Conservation (phyloP, 2,888 invertebrate genomes). For the Phania funesta region DNA sequence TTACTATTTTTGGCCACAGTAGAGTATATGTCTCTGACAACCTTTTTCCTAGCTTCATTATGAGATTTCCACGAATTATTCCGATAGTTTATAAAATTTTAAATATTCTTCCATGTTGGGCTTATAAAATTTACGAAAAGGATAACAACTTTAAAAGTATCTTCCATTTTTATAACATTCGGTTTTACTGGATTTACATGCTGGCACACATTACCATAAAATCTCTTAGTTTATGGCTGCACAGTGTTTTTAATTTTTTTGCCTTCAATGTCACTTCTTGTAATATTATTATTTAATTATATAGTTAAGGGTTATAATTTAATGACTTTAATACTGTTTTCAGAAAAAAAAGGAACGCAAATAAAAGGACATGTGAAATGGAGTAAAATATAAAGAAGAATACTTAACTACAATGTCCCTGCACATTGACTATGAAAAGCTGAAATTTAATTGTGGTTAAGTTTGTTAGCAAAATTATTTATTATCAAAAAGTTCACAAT, state of each 20-base stretch:
- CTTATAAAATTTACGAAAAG: not conserved
- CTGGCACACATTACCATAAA: conserved; percentile 53
- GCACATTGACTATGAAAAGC: not conserved
- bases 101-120: not conserved
- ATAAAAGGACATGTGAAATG: not conserved
- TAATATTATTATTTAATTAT: conserved; percentile 56
- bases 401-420: not conserved
- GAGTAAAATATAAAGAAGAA: not conserved
- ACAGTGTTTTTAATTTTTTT: not conserved
- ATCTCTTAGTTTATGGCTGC: conserved; percentile 47
- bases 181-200: conserved; percentile 54
- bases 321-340: conserved; percentile 60
- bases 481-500: conserved; percentile 19
- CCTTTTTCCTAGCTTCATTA: too few species aligned
- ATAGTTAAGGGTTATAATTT: conserved; percentile 63
- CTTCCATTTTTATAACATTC: conserved; percentile 7
- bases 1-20: too few species aligned
- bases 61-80: too few species aligned
- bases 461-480: conserved; percentile 11
- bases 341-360: not conserved
- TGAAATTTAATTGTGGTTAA: conserved; percentile 50
- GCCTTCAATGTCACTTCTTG: not conserved
- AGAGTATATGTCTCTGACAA: too few species aligned
- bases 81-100: too few species aligned
- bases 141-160: conserved; percentile 1